Evolutionary conservation across 2,888 invertebrate species (phyloP), one percentile per base, ranked within the genome.

Genomic region (Standfussiana lucernea): DNA sequence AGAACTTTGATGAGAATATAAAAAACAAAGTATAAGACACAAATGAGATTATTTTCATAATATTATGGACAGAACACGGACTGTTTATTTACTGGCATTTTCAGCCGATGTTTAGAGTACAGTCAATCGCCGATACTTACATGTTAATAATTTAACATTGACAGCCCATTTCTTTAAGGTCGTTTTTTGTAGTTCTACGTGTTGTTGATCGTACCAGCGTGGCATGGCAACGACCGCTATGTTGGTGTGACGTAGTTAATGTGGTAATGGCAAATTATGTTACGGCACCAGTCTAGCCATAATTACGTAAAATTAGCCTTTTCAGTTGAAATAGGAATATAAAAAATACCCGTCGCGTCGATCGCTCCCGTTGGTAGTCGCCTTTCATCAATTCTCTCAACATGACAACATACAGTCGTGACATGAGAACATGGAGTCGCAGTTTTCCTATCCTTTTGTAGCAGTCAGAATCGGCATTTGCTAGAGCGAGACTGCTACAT

Each of bases 231-330:
- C 42, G 66, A 80, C 65, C 69, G 79, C 40, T 42, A 35, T 21
- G 24, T 50, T 64, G 40, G 42, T 65, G 62, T 62, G 83, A 77
- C 83, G 40, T 32, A 37, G 32, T 35, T 59, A 64, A 50, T 35
- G 28, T 42, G 15, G 35, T 47, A 47, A 70, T 62, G 32, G 42
- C 13, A 83, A 66, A 40, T 67, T 61, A 80, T 83, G 13, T 72
- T 61, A 79, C 66, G 53, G 47, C 35, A 37, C n/a, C 18, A 45
- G 84, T 84, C 80, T 84, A 80, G 84, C 59, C 81, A 45, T 72
- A 24, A 72, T 69, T 79, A 79, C 37, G 18, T 56, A 28, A 84
- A 71, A 68, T 62, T 84, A n/a, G 15, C 68, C n/a, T 59, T 65
- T 75, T 80, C 21, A 37, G 62, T 53, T 28, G 7, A 62, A 45